Conservation (phyloP, 2,113 vertebrate species). For the Ictalurus punctatus region DNA sequence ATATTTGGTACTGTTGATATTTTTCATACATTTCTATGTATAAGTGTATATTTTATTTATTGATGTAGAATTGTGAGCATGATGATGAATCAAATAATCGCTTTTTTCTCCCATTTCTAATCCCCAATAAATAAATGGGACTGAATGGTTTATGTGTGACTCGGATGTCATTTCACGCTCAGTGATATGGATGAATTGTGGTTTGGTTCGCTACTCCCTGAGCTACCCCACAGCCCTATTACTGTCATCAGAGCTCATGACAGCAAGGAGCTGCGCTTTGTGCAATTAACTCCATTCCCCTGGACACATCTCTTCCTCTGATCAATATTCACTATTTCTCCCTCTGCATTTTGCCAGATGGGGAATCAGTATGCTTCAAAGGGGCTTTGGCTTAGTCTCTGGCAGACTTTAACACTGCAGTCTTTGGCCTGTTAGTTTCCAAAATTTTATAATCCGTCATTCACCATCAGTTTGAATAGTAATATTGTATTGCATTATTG, state of each 20-base stretch:
- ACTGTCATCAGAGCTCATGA: conserved; percentile 10
- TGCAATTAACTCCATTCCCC: conserved; percentile 25
- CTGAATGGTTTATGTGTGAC: background rate
- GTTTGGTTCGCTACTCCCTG: background rate
- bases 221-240: conserved; percentile 13
- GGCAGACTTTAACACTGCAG: background rate
- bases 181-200: conserved; percentile 16
- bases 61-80: background rate
- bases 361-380: conserved; percentile 4
- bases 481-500: background rate
- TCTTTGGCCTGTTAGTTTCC: background rate
- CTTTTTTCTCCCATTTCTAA: background rate
- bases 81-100: background rate
- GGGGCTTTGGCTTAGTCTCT: conserved; percentile 10
- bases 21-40: background rate
- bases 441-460: background rate
- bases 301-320: conserved; percentile 18
- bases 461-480: background rate
- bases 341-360: conserved; percentile 9
- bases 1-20: background rate
- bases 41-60: background rate
- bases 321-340: conserved; percentile 30
- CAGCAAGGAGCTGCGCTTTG: conserved; percentile 12
- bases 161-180: conserved; percentile 2
- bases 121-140: background rate